Evolutionary conservation across 2,888 invertebrate genomes (phyloP), one percentile per base, ranked within the genome.

Genomic region (Chironomus tentans): DNA sequence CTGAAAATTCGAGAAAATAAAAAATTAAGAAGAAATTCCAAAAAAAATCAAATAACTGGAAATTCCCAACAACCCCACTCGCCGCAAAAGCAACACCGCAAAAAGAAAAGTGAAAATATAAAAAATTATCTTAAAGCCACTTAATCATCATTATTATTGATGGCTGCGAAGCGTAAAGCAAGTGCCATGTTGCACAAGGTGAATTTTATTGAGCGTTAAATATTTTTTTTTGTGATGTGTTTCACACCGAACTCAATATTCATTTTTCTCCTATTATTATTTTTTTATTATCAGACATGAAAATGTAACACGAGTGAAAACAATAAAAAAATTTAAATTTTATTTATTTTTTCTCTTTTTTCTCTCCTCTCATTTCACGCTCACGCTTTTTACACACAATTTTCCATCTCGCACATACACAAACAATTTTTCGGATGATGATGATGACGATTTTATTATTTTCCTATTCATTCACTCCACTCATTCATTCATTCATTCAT

Each of bases 141-240:
- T 74, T 21, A 24, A 48, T 48, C 21, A 74, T 65, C n/a, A 7
- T 73, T 62, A 65, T 73, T 65, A 70, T 82, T 81, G 80, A 84
- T 84, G 84, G 84, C 84, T 79, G 84, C 84, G 78, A 84, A 84
- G 81, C 81, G 84, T 79, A 84, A 84, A 81, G 83, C 84, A 77
- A 83, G 83, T 77, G 83, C 84, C 79, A 81, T 84, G 79, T 81
- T 84, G 79, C 84, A 84, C 80, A 84, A 84, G 84, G 84, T 84
- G 82, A 80, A 81, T 77, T 76, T 69, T 28, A 38, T 48, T 75
- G 68, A 69, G 38, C 15, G 22, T 76, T 46, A 70, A 76, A 70
- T 21, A 38, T 13, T 22, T 15, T 10, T 71, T 56, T n/a, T n/a
- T 15, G n/a, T 38, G 13, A 65, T 65, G n/a, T 65, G 38, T 2